These are phyloP conservation scores for Pollachius pollachius DNA, from an alignment of 2,113 vertebrate species.

Conservation along the genomic window DNA sequence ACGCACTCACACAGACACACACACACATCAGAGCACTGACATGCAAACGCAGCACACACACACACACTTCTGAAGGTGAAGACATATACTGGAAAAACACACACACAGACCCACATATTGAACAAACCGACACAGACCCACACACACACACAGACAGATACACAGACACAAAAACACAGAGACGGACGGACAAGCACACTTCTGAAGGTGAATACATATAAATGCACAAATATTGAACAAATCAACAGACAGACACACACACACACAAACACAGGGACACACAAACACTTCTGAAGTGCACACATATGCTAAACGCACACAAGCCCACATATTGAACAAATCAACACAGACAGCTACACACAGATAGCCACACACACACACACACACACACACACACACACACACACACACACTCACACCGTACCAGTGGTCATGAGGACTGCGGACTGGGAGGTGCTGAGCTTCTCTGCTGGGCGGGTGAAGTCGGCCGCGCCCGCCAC, in stretches of 20 bases:
- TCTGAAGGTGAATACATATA: no score
- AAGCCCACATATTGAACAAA: no score
- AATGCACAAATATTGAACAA: no score
- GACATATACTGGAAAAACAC: neutral
- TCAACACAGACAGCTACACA: no score
- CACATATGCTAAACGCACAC: no score
- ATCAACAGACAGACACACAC: neutral
- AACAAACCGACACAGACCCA: neutral
- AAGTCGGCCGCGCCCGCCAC: constrained; percentile 84
- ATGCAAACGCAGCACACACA: neutral
- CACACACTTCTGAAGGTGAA: neutral
- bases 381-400: no score
- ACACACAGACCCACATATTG: neutral
- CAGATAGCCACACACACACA: no score
- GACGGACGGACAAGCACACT: neutral
- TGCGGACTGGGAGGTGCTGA: constrained; percentile 82
- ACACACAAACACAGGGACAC: no score
- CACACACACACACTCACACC: neutral
- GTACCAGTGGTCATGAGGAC: constrained; percentile 86
- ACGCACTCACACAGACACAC: no score
- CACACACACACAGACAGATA: neutral
- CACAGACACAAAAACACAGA: neutral
- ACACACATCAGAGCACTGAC: no score
- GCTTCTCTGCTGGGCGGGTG: constrained; percentile 85
- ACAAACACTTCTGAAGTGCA: no score